Percentiles rank a stretch among this genome's conserved stretches.
phyloP scores from a whole-genome alignment of 2,797 vertebrate genomes.

The Acipenser ruthenus region DNA sequence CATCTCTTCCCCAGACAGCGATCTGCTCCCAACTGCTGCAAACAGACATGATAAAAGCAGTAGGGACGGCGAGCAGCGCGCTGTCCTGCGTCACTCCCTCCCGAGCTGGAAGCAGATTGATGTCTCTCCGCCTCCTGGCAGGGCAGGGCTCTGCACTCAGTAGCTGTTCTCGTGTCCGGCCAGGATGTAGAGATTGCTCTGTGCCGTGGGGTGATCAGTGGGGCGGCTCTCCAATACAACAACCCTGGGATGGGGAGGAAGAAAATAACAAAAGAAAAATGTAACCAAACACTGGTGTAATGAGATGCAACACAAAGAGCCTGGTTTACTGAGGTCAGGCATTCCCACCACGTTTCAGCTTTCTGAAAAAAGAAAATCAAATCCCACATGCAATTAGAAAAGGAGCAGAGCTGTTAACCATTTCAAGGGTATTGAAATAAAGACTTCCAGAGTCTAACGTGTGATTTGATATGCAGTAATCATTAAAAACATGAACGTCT shows the following conservation, averaged over 20 bases:
- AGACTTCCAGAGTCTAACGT: too few species aligned
- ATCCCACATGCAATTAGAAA: too few species aligned
- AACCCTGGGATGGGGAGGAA: conserved; percentile 65
- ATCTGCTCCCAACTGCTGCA: background rate
- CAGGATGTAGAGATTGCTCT: conserved; percentile 97
- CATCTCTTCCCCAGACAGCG: too few species aligned
- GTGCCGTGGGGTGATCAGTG: conserved; percentile 83
- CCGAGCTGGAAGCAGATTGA: conserved; percentile 18
- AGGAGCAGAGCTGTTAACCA: too few species aligned
- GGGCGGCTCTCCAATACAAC: conserved; percentile 94
- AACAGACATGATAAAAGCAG: background rate
- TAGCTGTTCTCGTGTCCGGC: conserved; percentile 98
- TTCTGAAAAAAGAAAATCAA: too few species aligned
- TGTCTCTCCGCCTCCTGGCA: conserved; percentile 20
- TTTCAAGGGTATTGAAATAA: too few species aligned
- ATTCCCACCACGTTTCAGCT: too few species aligned
- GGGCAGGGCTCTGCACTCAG: conserved; percentile 45
- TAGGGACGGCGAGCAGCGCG: background rate
- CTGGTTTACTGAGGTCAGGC: too few species aligned
- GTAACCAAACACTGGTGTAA: too few species aligned
- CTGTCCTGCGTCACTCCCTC: background rate
- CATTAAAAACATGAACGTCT: too few species aligned
- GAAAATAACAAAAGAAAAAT: background rate
- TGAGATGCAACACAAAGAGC: too few species aligned
- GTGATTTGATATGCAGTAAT: too few species aligned